These are phyloP conservation scores for Endomychus coccineus DNA, from an alignment of 2,888 invertebrate species.

Conservation along the genomic window DNA sequence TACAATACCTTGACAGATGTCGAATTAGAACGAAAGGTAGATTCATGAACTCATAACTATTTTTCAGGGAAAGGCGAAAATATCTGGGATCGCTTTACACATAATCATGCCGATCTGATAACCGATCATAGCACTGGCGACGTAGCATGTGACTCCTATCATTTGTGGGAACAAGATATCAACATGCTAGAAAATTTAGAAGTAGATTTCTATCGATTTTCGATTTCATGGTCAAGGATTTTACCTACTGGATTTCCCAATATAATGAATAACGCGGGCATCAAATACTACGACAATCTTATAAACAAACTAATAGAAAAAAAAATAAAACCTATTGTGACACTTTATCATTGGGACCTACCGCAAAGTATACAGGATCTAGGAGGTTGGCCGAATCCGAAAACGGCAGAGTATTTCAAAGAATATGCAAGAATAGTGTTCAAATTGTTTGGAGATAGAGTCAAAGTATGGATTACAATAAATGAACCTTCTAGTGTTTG, in stretches of 20 bases:
- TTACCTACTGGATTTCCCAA: conserved; percentile 51
- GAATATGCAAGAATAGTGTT: conserved; percentile 52
- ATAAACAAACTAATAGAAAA: conserved; percentile 42
- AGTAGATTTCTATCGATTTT: conserved; percentile 53
- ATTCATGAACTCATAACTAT: no score
- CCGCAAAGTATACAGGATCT: conserved; percentile 50
- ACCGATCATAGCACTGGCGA: conserved; percentile 54
- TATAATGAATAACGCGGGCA: conserved; percentile 52
- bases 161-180: conserved; percentile 55
- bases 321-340: conserved; percentile 50
- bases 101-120: conserved; percentile 46
- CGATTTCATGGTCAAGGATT: conserved; percentile 61
- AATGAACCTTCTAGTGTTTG: conserved; percentile 46
- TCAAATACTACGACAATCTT: conserved; percentile 56
- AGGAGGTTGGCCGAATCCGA: conserved; percentile 59
- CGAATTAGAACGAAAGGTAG: no score
- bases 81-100: conserved; percentile 62
- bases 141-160: conserved; percentile 60
- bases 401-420: conserved; percentile 53
- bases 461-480: conserved; percentile 50
- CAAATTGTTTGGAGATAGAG: conserved; percentile 33
- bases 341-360: conserved; percentile 61
- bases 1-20: no score
- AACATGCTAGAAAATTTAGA: conserved; percentile 50
- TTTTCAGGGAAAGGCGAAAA: conserved; percentile 53